A percentile compares a stretch with the other conserved stretches of the same genome.
Conservation (phyloP, 2,797 vertebrate genomes). For the Eulemur albifrons region DNA sequence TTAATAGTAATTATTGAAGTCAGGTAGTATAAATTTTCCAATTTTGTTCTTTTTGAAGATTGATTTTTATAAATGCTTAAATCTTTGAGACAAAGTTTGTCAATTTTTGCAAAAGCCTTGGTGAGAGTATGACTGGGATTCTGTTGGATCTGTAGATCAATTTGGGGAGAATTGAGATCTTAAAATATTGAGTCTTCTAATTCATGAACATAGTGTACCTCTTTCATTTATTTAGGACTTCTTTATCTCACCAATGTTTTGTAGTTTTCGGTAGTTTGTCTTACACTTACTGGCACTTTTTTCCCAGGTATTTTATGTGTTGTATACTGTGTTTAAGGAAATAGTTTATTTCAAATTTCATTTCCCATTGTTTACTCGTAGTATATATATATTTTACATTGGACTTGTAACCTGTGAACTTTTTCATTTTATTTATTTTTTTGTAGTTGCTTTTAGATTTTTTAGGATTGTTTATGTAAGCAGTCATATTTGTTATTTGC, state of each 20-base stretch:
- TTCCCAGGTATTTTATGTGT: background rate
- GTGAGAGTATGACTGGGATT: background rate
- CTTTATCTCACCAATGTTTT: background rate
- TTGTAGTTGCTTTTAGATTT: background rate
- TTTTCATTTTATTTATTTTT: background rate
- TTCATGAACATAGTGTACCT: background rate
- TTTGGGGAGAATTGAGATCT: background rate
- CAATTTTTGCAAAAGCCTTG: background rate
- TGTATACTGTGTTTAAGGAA: background rate
- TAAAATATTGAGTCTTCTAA: background rate
- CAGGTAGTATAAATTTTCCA: background rate
- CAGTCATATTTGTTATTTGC: background rate
- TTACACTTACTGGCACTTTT: background rate
- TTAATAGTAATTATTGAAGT: background rate
- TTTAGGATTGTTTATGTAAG: background rate
- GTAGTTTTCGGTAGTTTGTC: background rate
- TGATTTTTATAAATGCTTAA: background rate
- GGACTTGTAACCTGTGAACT: background rate
- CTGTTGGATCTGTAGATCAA: background rate
- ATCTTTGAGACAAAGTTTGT: background rate
- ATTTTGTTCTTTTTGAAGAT: background rate
- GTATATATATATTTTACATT: background rate
- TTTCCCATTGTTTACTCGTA: background rate
- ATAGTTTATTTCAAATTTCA: constrained; percentile 12
- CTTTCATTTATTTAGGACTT: background rate